Conservation (phyloP, 2,888 invertebrate species). For the Scaptomyza cyrtandrae region DNA sequence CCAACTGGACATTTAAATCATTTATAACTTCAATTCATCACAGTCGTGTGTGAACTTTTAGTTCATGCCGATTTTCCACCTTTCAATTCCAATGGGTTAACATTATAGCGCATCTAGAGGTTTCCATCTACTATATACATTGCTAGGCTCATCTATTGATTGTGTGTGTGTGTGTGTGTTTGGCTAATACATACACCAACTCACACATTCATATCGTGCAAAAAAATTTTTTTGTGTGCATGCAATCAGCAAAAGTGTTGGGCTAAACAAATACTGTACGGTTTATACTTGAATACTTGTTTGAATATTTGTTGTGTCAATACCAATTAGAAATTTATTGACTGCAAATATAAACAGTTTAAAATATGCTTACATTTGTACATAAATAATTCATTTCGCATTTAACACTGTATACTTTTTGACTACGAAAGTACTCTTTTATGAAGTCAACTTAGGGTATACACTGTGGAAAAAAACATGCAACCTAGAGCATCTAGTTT, state of each 20-base stretch:
- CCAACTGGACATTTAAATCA: not conserved
- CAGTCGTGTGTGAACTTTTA: not conserved
- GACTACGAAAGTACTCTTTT: too few relatives aligned
- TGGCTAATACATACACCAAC: too few relatives aligned
- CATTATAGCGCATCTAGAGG: slow-evolving; percentile 6
- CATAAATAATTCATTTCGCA: not conserved
- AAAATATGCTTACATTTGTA: not conserved
- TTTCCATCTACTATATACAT: slow-evolving; percentile 7
- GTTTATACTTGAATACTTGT: not conserved
- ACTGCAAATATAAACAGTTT: slow-evolving; percentile 50
- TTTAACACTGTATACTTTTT: not conserved
- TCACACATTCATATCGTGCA: too few relatives aligned
- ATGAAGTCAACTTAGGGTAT: too few relatives aligned
- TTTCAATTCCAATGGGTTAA: slow-evolving; percentile 1
- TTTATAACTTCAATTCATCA: not conserved
- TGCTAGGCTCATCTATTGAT: slow-evolving; percentile 30
- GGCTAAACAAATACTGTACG: slow-evolving; percentile 14
- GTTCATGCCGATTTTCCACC: not conserved
- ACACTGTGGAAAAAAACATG: too few relatives aligned
- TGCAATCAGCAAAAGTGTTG: slow-evolving; percentile 54
- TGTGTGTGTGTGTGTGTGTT: slow-evolving; percentile 11
- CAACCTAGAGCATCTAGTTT: not conserved
- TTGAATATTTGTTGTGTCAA: slow-evolving; percentile 55
- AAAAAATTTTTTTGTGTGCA: slow-evolving; percentile 15
- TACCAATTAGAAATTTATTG: slow-evolving; percentile 68